Conservation (phyloP, 1,140 invertebrate species). For the Sesamia nonagrioides region DNA sequence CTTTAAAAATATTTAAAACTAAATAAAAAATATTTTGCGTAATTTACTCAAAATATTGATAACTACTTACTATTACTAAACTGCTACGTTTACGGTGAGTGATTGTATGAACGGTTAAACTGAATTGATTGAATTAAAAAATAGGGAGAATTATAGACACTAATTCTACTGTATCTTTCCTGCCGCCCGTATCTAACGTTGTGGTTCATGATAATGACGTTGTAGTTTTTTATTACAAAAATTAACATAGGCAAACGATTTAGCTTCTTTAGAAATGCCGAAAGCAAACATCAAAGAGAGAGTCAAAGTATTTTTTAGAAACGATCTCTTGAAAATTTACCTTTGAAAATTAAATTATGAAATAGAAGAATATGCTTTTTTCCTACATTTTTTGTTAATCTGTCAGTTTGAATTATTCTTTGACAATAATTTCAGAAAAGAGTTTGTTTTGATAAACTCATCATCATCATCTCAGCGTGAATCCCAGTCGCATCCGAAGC, state of each 20-base stretch:
- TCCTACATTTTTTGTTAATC: too few species aligned
- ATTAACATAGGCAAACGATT: slow-evolving; percentile 19
- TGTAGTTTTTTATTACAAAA: slow-evolving; percentile 28
- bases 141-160: too few species aligned
- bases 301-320: neutral
- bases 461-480: too few species aligned
- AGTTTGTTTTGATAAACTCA: slow-evolving; percentile 2
- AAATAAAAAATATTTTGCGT: too few species aligned
- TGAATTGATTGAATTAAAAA: too few species aligned
- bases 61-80: too few species aligned
- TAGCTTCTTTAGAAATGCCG: neutral
- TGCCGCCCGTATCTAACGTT: neutral
- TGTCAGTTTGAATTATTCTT: neutral
- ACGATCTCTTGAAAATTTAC: neutral
- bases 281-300: neutral
- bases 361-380: too few species aligned
- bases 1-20: too few species aligned
- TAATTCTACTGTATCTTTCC: neutral
- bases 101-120: too few species aligned
- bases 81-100: too few species aligned
- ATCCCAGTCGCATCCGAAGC: too few species aligned
- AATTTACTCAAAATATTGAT: too few species aligned
- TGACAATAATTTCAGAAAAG: neutral
- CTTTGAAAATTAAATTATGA: neutral
- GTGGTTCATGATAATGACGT: slow-evolving; percentile 33